phyloP scores from a whole-genome alignment of 2,797 vertebrate genomes.

The Jordanella pulchra region DNA sequence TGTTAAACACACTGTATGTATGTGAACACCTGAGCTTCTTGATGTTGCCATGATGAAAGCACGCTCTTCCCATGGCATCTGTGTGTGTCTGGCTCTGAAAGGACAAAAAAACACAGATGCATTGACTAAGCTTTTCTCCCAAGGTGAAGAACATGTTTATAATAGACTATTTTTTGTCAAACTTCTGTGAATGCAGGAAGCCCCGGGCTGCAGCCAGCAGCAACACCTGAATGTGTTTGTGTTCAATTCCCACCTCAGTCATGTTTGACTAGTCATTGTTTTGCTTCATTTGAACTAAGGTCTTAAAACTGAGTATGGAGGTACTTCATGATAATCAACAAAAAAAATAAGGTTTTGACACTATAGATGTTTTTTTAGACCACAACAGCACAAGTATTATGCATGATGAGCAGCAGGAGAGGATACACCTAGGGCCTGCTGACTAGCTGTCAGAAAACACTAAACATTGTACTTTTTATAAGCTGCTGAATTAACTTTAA shows the following conservation, averaged over 20 bases:
- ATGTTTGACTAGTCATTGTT: not conserved
- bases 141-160: not conserved
- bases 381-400: not conserved
- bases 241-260: not conserved
- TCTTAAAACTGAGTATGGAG: not conserved
- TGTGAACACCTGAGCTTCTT: slow-evolving; percentile 12
- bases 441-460: not conserved
- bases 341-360: not conserved
- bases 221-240: not conserved
- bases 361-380: not conserved
- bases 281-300: not conserved
- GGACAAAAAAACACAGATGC: not conserved
- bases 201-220: not conserved
- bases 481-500: not conserved
- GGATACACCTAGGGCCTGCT: not conserved
- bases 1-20: no score
- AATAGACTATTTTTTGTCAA: not conserved
- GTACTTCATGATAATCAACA: not conserved
- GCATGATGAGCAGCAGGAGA: not conserved
- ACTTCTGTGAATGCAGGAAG: not conserved
- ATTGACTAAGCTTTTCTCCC: not conserved
- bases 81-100: not conserved
- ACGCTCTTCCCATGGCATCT: slow-evolving; percentile 9
- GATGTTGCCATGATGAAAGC: slow-evolving; percentile 43
- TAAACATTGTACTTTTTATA: not conserved